Evolutionary conservation across 2,888 invertebrate species (phyloP), one percentile per base, ranked within the genome.

Genomic region (Polymixis flavicincta): DNA sequence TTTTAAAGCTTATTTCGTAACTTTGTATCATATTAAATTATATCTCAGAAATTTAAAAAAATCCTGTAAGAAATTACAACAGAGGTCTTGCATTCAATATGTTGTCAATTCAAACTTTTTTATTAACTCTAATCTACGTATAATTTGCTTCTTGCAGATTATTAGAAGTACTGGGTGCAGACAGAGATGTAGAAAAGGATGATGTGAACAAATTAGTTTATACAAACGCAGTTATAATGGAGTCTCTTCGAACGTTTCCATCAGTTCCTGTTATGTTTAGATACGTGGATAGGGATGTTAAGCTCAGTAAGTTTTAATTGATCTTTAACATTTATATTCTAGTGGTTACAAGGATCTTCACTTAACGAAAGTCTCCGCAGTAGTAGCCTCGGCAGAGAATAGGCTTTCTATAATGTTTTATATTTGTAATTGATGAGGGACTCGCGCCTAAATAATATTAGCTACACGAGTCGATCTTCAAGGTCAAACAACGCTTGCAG

Each of bases 201-300:
- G 66, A 75, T 17, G 9, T 76, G 2, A 80, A 63, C n/a, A 76
- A 76, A 32, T 32, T 76, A 8, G 80, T 80, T 42, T 76, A 76
- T 14, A 80, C 76, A 25, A 79, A 80, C 14, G 76, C 76, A 28
- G 76, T 76, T 6, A 14, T 75, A 69, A 78, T 75, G 75, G 75
- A 75, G 69, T 78, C 69, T 1, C 74, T 75, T 0, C 37, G 74
- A 42, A 28, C 2, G 5, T 17, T 50, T 13, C 68, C 78, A 42
- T n/a, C 69, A 14, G 4, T 78, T 28, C 69, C 74, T n/a, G 0
- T 42, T 13, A 0, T 68, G 1, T 17, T 28, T 0, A 52, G 74
- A 65, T 0, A 2, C 2, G 74, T 74, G 17, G 32, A 63, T 9
- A 52, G 55, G 5, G 65, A 77, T 65, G 32, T 63, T 25, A 77